Evolutionary conservation across 2,888 invertebrate species (phyloP).

Genomic region (Sphinx pinastri): DNA sequence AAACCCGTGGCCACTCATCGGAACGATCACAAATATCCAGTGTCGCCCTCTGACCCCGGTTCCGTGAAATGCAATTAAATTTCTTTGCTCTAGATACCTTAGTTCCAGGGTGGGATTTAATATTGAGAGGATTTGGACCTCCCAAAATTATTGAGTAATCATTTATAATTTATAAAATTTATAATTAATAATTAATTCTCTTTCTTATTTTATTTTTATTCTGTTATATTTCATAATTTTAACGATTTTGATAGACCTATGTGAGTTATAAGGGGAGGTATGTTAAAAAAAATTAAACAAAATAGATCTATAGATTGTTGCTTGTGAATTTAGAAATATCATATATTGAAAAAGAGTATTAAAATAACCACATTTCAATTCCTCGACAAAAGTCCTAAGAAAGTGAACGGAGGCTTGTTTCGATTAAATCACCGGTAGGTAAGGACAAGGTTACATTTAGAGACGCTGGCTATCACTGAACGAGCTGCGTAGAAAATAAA

Average conservation of each 20-base stretch:
- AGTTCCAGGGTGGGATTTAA: neutral
- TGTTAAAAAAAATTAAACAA: too few relatives aligned
- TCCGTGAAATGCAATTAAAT: constrained; percentile 68
- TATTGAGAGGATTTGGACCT: neutral
- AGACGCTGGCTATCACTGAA: constrained; percentile 8
- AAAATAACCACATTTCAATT: neutral
- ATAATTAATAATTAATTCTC: too few relatives aligned
- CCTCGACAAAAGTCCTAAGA: neutral
- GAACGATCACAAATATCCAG: constrained; percentile 56
- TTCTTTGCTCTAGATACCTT: constrained; percentile 60
- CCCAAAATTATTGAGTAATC: neutral
- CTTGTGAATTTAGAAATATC: too few relatives aligned
- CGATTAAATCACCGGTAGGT: constrained; percentile 10
- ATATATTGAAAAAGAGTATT: neutral
- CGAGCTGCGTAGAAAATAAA: constrained; percentile 14
- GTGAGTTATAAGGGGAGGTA: too few relatives aligned
- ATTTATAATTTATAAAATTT: too few relatives aligned
- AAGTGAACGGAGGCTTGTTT: constrained; percentile 15
- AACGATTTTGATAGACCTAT: too few relatives aligned
- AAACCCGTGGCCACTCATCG: constrained; percentile 56
- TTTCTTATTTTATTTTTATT: too few relatives aligned
- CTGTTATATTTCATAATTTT: neutral
- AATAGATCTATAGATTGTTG: too few relatives aligned
- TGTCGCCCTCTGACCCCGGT: constrained; percentile 63
- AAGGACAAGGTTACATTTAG: constrained; percentile 16